Evolutionary conservation across 2,888 invertebrate genomes (phyloP).

Genomic region (Desoria tigrina): DNA sequence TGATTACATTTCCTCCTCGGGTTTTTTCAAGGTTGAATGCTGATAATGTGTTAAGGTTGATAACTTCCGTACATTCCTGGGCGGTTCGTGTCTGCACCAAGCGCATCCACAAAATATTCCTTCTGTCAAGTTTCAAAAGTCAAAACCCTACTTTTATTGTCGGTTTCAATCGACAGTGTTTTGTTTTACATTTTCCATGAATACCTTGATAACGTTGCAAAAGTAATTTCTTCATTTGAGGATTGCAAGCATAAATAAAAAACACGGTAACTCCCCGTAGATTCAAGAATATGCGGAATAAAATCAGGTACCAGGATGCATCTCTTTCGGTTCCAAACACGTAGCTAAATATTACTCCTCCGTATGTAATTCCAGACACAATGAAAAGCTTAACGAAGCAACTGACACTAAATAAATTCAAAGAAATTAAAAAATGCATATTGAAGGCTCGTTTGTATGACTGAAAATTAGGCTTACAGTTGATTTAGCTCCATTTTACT

Average conservation of each 20-base stretch:
- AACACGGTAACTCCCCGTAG: constrained; percentile 6
- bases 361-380: constrained; percentile 5
- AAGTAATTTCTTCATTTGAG: neutral
- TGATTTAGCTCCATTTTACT: neutral
- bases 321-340: neutral
- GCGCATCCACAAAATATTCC: constrained; percentile 1
- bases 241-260: neutral
- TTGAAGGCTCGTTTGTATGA: neutral
- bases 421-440: neutral
- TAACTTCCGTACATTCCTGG: too few relatives aligned
- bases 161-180: too few relatives aligned
- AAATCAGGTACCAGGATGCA: neutral
- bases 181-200: too few relatives aligned
- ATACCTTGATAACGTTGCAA: neutral
- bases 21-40: too few relatives aligned
- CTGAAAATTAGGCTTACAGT: neutral
- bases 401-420: neutral
- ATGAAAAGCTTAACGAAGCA: neutral
- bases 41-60: too few relatives aligned
- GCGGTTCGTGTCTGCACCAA: neutral
- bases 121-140: neutral
- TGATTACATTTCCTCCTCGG: too few relatives aligned
- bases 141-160: too few relatives aligned
- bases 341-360: neutral
- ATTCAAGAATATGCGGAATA: neutral